These are phyloP conservation scores for Neodiprion virginianus DNA, from an alignment of 1,140 invertebrate genomes.

Conservation along the genomic window DNA sequence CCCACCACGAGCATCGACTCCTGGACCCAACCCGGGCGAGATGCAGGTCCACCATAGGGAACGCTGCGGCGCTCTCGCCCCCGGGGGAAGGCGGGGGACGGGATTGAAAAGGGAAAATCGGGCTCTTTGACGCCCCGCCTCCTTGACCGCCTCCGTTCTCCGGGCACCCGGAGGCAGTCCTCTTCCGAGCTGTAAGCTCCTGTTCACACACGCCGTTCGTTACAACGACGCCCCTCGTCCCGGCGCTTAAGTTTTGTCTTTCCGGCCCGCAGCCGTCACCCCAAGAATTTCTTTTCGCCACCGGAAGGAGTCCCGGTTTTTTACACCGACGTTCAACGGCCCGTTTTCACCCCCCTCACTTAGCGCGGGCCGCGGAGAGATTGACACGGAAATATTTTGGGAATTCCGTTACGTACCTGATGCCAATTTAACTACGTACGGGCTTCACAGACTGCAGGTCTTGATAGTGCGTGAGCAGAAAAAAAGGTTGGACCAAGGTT, in stretches of 20 bases:
- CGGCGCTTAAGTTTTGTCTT: neutral
- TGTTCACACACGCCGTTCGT: neutral
- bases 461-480: no score
- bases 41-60: neutral
- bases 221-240: neutral
- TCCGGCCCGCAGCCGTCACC: neutral
- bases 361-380: no score
- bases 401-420: no score
- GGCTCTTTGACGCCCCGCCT: conserved; percentile 18
- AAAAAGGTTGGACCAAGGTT: no score
- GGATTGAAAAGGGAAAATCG: conserved; percentile 9
- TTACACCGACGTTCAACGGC: no score
- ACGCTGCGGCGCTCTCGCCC: no score
- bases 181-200: neutral
- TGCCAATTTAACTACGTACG: no score
- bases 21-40: neutral
- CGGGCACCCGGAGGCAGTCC: neutral
- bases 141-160: conserved; percentile 12
- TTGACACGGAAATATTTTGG: no score
- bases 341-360: no score
- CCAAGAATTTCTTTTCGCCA: no score
- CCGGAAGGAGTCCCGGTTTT: no score
- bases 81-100: neutral
- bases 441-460: no score
- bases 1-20: conserved; percentile 17